These are phyloP conservation scores for Hoplostethus atlanticus DNA, from an alignment of 2,797 vertebrate genomes.

Conservation along the genomic window DNA sequence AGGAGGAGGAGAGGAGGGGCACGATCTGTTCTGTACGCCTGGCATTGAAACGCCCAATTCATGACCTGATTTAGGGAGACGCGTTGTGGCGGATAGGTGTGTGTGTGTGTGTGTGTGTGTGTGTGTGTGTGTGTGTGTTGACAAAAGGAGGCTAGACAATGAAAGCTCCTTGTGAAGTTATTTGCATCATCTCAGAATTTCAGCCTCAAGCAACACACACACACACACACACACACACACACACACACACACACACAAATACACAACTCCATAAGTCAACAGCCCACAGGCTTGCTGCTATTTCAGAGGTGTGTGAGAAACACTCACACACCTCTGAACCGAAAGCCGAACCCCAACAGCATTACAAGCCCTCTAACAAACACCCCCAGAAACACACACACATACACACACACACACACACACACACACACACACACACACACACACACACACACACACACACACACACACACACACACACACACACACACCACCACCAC, in stretches of 20 bases:
- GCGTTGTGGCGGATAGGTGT: conserved; percentile 43
- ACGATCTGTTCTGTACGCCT: conserved; percentile 59
- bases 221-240: conserved; percentile 13
- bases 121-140: neutral
- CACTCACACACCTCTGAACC: conserved; percentile 28
- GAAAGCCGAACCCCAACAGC: conserved; percentile 48
- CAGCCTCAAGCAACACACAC: conserved; percentile 10
- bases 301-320: conserved; percentile 52
- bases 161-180: conserved; percentile 16
- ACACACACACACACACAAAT: conserved; percentile 16
- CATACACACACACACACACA: no score
- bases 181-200: conserved; percentile 23
- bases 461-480: no score
- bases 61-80: conserved; percentile 63
- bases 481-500: neutral
- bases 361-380: conserved; percentile 37
- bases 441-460: no score
- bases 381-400: neutral
- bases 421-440: no score
- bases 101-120: conserved; percentile 38
- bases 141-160: neutral
- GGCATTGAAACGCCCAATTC: conserved; percentile 51
- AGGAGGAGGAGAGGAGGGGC: conserved; percentile 13
- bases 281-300: conserved; percentile 41
- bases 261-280: conserved; percentile 37